Base-by-base conservation (phyloP, 2,113 vertebrate species). In the Malurus elegans region DNA sequence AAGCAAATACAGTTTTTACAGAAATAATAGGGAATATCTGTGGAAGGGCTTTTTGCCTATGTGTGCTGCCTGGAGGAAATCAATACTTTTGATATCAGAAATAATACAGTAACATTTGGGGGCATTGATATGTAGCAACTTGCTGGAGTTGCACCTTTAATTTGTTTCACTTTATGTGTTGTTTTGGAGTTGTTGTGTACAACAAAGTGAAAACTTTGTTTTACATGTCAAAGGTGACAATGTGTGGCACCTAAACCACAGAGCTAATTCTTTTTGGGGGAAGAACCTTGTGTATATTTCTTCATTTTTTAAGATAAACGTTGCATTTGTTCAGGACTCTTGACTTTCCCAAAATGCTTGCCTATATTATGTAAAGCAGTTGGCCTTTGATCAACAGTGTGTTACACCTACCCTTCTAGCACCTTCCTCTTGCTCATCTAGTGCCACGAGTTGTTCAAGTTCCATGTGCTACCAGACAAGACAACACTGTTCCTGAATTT, bases 21-120 rank as follows among this genome's bases (percentile, higher is more conserved):
- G 84, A 92, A 97, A 91, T 95, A 94, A 94, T 38, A 80, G 76
- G 66, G 71, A 96, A 51, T 76, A 36, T 92, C 53, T 90, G 64
- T 88, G 57, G 20, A 34, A 72, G 57, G 51, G 31, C 56, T 70
- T 53, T 90, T 71, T 84, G 26, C 29, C 60, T 24, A 26, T 90
- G 47, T 72, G 14, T 81, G 65, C 80, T 64, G 40, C 51, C 20
- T 34, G 64, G 57, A 93, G 45, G 65, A 96, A 97, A 93, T 96
- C 40, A 1, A 74, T 96, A 56, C 67, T 93, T 93, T 93, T 78
- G 65, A 18, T 65, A 18, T 86, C 90, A 57, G 50, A 88, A 87
- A 70, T 95, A 70, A 92, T 42, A 8, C 70, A 15, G 21, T 58
- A 5, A 79, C 74, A 57, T 95, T 92, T 97, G 87, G 75, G 44